Conservation (phyloP, 2,113 vertebrate genomes). For the Thunnus maccoyii region DNA sequence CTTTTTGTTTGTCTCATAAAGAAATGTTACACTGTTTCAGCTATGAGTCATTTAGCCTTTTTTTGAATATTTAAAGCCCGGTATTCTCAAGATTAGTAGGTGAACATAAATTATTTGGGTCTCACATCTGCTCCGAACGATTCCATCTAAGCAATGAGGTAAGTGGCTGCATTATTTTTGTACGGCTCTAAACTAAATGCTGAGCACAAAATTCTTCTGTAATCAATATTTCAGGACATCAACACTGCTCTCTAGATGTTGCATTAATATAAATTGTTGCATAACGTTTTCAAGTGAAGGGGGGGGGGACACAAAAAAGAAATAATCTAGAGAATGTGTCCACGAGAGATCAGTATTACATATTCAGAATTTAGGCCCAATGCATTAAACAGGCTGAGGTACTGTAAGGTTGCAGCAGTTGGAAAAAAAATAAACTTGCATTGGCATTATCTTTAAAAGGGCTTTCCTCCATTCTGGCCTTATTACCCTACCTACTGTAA, state of each 20-base stretch:
- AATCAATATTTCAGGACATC: constrained; percentile 58
- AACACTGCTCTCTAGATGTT: constrained; percentile 23
- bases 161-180: constrained; percentile 24
- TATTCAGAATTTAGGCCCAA: not conserved
- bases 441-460: not conserved
- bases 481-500: not conserved
- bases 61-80: constrained; percentile 27
- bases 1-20: not conserved
- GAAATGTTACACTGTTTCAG: not conserved
- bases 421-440: constrained; percentile 22
- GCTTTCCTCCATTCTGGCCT: not conserved
- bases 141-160: not conserved
- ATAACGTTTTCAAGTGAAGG: constrained; percentile 31
- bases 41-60: constrained; percentile 11
- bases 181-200: constrained; percentile 40
- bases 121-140: constrained; percentile 34
- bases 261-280: constrained; percentile 55
- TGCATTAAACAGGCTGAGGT: not conserved
- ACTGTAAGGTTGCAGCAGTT: constrained; percentile 5
- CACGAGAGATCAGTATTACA: not conserved
- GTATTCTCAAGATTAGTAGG: constrained; percentile 17
- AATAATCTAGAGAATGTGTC: not conserved
- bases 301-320: constrained; percentile 4
- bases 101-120: constrained; percentile 44
- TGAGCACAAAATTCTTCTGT: constrained; percentile 20